Evolutionary conservation across 1,140 invertebrate genomes (phyloP).

Genomic region (Amyelois transitella): DNA sequence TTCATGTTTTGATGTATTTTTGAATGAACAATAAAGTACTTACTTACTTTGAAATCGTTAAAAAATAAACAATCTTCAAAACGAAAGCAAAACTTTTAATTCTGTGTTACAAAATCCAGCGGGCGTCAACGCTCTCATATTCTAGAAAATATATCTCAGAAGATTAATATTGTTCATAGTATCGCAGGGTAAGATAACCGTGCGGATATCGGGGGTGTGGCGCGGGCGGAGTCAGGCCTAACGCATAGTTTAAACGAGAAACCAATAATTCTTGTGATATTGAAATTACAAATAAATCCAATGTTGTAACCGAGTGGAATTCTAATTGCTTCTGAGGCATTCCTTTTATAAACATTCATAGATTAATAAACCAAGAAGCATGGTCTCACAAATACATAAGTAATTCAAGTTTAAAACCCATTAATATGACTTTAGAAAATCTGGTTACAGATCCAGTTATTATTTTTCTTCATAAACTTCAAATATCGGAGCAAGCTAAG

Average conservation of each 20-base stretch:
- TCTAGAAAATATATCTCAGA: constrained; percentile 7
- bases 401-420: too few relatives aligned
- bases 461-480: too few relatives aligned
- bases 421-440: too few relatives aligned
- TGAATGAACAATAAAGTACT: too few relatives aligned
- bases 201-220: constrained; percentile 34
- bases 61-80: too few relatives aligned
- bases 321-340: constrained; percentile 1
- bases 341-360: neutral
- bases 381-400: neutral
- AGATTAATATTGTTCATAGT: constrained; percentile 31
- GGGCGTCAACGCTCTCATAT: neutral
- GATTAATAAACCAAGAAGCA: neutral
- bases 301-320: constrained; percentile 4
- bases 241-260: constrained; percentile 27
- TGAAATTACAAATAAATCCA: constrained; percentile 16
- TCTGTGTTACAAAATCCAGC: neutral
- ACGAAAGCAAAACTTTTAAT: neutral
- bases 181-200: constrained; percentile 29
- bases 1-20: too few relatives aligned
- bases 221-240: constrained; percentile 27
- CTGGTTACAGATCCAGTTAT: too few relatives aligned
- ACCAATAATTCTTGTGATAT: constrained; percentile 31
- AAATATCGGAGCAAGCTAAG: too few relatives aligned
- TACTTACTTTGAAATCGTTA: too few relatives aligned